These are phyloP conservation scores for Caranx ignobilis DNA, from an alignment of 2,113 vertebrate species.

Conservation along the genomic window DNA sequence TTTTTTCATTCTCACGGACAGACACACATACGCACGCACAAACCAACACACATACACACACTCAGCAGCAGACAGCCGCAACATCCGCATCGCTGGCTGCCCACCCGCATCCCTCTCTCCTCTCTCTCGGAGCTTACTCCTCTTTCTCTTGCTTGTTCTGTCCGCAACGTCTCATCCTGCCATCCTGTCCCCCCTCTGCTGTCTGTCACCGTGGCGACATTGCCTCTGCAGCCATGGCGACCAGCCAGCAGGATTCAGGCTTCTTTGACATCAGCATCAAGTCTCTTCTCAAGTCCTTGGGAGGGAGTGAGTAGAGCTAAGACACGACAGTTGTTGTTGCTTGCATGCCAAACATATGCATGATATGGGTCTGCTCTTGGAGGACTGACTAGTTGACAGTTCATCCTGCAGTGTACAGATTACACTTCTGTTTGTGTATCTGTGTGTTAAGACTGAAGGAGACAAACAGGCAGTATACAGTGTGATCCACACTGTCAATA, in stretches of 20 bases:
- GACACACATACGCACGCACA: slow-evolving; percentile 33
- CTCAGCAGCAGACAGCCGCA: slow-evolving; percentile 70
- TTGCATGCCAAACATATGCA: slow-evolving; percentile 24
- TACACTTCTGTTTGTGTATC: slow-evolving; percentile 18
- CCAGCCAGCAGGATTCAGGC: slow-evolving; percentile 85
- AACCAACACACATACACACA: slow-evolving; percentile 32
- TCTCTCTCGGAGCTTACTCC: slow-evolving; percentile 21
- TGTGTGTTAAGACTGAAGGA: not conserved
- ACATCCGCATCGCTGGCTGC: slow-evolving; percentile 70
- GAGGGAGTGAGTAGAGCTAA: slow-evolving; percentile 83
- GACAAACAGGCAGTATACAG: slow-evolving; percentile 11
- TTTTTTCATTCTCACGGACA: slow-evolving; percentile 57
- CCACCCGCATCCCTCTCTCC: slow-evolving; percentile 59
- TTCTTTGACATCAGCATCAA: slow-evolving; percentile 87
- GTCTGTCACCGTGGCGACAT: slow-evolving; percentile 82
- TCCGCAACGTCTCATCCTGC: slow-evolving; percentile 70
- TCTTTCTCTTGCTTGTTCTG: slow-evolving; percentile 59
- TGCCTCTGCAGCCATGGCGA: slow-evolving; percentile 84
- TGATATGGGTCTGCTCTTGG: not conserved
- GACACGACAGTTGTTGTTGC: slow-evolving; percentile 39
- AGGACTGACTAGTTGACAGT: not conserved
- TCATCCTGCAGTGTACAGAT: slow-evolving; percentile 11
- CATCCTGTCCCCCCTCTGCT: slow-evolving; percentile 72
- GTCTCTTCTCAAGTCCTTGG: slow-evolving; percentile 85
- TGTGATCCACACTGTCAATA: slow-evolving; percentile 55